A percentile compares a stretch with the other conserved stretches of the same genome.
Evolutionary conservation across 1,140 invertebrate genomes (phyloP).

Genomic region (Bombyx mandarina): DNA sequence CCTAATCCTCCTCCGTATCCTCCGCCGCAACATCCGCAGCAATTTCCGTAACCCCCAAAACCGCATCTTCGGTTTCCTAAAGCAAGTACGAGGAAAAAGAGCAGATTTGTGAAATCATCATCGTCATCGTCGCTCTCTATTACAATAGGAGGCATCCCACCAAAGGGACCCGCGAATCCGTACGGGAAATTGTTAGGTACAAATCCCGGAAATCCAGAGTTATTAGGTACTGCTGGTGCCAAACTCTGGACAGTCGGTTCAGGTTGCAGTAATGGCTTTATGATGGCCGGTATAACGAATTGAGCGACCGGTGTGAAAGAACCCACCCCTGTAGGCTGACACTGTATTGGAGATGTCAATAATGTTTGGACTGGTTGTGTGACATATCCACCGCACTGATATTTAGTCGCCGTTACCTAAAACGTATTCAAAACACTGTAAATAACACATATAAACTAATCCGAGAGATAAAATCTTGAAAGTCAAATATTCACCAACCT

Average conservation of each 20-base stretch:
- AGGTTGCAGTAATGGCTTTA: conserved; percentile 22
- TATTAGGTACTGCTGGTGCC: conserved; percentile 11
- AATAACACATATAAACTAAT: too few relatives aligned
- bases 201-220: background rate
- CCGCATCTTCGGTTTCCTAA: conserved; percentile 19
- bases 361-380: conserved; percentile 5
- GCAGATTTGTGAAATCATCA: conserved; percentile 25
- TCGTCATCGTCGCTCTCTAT: conserved; percentile 21
- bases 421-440: too few relatives aligned
- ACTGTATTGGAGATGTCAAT: background rate
- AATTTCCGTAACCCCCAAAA: conserved; percentile 3
- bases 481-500: too few relatives aligned
- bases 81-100: conserved; percentile 37
- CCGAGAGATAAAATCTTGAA: too few relatives aligned
- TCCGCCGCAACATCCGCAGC: conserved; percentile 6
- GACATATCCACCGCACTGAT: conserved; percentile 21
- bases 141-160: conserved; percentile 23
- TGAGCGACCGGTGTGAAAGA: conserved; percentile 27
- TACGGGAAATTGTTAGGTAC: background rate
- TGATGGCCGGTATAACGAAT: conserved; percentile 31
- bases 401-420: background rate
- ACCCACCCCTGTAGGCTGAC: conserved; percentile 8
- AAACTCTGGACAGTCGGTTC: conserved; percentile 7
- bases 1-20: conserved; percentile 2
- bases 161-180: conserved; percentile 3